Conservation (phyloP, 2,888 invertebrate species). For the Euplexia lucipara region DNA sequence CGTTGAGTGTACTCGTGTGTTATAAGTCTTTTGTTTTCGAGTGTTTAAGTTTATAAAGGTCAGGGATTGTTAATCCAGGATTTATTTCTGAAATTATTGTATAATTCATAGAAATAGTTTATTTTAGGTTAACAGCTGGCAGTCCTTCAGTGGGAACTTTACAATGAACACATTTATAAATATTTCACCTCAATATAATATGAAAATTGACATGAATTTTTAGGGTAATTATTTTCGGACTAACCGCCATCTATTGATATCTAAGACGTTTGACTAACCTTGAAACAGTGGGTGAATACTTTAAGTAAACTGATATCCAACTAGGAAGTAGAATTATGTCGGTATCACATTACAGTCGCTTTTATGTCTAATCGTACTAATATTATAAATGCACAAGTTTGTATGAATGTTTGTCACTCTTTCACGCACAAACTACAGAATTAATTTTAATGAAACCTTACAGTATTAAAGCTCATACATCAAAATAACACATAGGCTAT, state of each 20-base stretch:
- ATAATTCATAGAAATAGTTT: not conserved
- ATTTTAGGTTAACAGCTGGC: not conserved
- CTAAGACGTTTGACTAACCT: not conserved
- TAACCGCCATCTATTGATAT: not conserved
- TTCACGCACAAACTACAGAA: too few species aligned
- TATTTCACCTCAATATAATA: not conserved
- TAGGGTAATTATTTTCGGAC: not conserved
- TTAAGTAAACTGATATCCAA: slow-evolving; percentile 22
- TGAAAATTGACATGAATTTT: not conserved
- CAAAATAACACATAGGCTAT: too few species aligned
- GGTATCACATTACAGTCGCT: slow-evolving; percentile 9
- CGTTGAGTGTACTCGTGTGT: slow-evolving; percentile 79
- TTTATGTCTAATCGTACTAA: not conserved
- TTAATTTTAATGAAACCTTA: too few species aligned
- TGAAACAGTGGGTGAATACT: slow-evolving; percentile 11
- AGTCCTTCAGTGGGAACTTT: not conserved
- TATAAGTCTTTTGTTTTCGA: slow-evolving; percentile 65
- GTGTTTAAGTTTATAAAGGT: slow-evolving; percentile 71
- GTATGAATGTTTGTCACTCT: too few species aligned
- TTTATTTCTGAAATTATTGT: slow-evolving; percentile 6
- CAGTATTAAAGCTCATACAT: too few species aligned
- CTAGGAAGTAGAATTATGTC: not conserved
- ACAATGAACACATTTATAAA: not conserved
- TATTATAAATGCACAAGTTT: too few species aligned
- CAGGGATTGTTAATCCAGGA: slow-evolving; percentile 53